These are phyloP conservation scores for Iselma pallidipennis DNA, from an alignment of 2,888 invertebrate genomes.

Conservation along the genomic window DNA sequence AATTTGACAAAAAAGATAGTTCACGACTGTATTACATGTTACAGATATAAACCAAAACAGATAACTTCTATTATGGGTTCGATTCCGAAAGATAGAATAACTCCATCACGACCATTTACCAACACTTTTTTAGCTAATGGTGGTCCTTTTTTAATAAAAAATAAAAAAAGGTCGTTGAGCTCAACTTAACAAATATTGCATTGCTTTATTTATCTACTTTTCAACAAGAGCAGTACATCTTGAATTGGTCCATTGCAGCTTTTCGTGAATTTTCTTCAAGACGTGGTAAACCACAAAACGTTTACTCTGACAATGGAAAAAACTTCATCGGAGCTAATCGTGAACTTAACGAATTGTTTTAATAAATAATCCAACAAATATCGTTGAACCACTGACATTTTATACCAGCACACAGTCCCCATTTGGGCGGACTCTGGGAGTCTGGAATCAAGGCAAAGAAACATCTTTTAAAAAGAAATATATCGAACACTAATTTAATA, in stretches of 20 bases:
- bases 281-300: conserved; percentile 32
- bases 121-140: too few relatives aligned
- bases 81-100: too few relatives aligned
- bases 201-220: conserved; percentile 40
- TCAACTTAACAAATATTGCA: conserved; percentile 29
- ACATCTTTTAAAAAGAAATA: neutral
- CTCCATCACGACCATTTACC: too few relatives aligned
- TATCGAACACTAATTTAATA: neutral
- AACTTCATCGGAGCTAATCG: neutral
- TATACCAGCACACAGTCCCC: neutral
- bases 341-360: neutral
- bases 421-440: neutral
- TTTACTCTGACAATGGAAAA: neutral
- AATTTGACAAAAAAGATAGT: too few relatives aligned
- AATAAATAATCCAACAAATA: neutral
- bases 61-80: too few relatives aligned
- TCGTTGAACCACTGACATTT: neutral
- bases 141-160: too few relatives aligned
- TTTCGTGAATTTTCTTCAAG: conserved; percentile 40
- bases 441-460: neutral
- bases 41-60: too few relatives aligned
- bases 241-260: conserved; percentile 44
- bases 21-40: too few relatives aligned
- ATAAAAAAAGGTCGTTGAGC: neutral
- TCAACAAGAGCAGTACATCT: conserved; percentile 41